Evolutionary conservation across 2,113 vertebrate species (phyloP).

Genomic region (Eurystomus gularis): DNA sequence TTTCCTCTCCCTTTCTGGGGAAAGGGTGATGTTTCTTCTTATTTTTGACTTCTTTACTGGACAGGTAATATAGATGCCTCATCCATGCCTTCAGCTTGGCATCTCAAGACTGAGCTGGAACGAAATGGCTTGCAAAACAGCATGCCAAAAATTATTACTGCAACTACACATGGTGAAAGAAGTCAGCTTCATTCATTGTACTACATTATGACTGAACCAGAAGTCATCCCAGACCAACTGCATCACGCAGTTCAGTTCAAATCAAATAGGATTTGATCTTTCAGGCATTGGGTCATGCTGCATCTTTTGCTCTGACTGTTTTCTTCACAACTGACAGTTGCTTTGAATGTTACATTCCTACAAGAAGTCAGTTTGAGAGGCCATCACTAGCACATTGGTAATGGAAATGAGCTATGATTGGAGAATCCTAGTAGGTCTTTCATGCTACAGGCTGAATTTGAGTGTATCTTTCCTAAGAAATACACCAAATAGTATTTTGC

Average conservation of each 20-base stretch:
- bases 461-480: background rate
- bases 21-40: background rate
- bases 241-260: background rate
- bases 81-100: background rate
- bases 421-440: background rate
- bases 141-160: background rate
- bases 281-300: background rate
- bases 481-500: background rate
- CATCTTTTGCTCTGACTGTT: background rate
- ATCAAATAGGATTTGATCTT: background rate
- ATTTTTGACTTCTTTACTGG: background rate
- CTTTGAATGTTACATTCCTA: background rate
- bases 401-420: background rate
- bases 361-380: background rate
- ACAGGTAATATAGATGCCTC: background rate
- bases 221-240: background rate
- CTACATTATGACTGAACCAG: background rate
- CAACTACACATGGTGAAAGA: background rate
- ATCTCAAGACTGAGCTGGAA: background rate
- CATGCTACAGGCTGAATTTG: background rate
- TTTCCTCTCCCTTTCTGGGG: background rate
- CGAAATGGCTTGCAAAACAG: background rate
- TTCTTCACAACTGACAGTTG: background rate
- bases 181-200: background rate
- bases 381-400: background rate